These are phyloP conservation scores for Hypothenemus hampei DNA, from an alignment of 1,140 invertebrate species.

Conservation along the genomic window DNA sequence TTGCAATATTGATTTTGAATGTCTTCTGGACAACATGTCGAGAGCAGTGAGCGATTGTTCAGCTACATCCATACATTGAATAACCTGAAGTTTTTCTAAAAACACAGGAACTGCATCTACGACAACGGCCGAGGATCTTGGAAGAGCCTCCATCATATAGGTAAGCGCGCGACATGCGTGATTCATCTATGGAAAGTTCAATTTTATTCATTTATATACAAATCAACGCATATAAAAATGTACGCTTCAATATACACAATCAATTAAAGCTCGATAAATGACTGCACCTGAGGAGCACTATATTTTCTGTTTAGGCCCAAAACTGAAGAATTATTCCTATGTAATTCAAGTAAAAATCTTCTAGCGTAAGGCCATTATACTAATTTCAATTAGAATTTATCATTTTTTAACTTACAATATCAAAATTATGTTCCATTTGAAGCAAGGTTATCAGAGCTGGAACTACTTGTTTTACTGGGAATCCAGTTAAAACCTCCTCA, in stretches of 20 bases:
- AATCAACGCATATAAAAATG: conserved; percentile 9
- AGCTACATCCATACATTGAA: conserved; percentile 98
- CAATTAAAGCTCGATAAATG: conserved; percentile 29
- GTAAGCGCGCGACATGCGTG: conserved; percentile 96
- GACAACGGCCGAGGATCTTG: conserved; percentile 91
- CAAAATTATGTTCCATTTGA: conserved; percentile 96
- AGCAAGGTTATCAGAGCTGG: conserved; percentile 86
- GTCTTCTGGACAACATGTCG: conserved; percentile 93
- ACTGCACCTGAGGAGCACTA: conserved; percentile 35
- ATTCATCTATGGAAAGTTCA: conserved; percentile 73
- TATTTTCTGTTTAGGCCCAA: conserved; percentile 18
- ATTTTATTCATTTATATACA: not conserved
- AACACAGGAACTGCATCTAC: conserved; percentile 96
- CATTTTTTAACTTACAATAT: conserved; percentile 85
- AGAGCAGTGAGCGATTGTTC: conserved; percentile 95
- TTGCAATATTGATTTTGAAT: conserved; percentile 94
- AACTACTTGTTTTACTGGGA: conserved; percentile 96
- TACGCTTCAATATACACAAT: conserved; percentile 36
- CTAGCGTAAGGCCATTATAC: not conserved
- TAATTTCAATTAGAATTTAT: not conserved
- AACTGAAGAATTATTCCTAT: too few relatives aligned
- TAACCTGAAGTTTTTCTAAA: conserved; percentile 92
- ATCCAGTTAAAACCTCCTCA: conserved; percentile 96
- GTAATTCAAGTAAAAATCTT: too few relatives aligned
- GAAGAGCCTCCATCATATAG: conserved; percentile 98